Base-by-base conservation (phyloP, 1,140 invertebrate genomes). In the Zaprionus taronus region DNA sequence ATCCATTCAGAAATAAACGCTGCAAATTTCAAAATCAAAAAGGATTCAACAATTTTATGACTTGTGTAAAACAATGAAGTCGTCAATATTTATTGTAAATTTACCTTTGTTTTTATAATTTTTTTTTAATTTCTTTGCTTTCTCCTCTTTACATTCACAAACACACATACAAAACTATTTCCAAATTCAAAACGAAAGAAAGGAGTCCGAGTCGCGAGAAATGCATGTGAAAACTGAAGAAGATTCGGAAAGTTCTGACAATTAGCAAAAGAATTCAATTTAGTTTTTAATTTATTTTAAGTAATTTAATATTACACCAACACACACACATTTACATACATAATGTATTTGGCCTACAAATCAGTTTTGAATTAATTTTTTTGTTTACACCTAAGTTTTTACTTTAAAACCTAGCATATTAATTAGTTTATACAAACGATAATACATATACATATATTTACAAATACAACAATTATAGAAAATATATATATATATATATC, bases 371-470 rank as follows among this genome's bases (percentile, higher is more conserved):
- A 72, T 69, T 62, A 36, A 62, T 71, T 71, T 74, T 47, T 64
- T 70, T 70, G 41, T 70, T 63, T 70, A 60, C 14, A 15, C 53
- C 24, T 75, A 71, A 75, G 58, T 64, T 75, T 17, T 17, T 17
- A 56, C 49, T 62, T 64, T 75, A 41, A 75, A 72, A 20, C 44
- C 4, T 70, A 76, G 61, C 55, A 76, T 61, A 72, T 66, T 44
- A 75, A 64, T 75, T 75, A 72, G 47, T 73, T 58, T 47, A 67
- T 56, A 74, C 47, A 60, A 47, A 22, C 44, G 28, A 76, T 76
- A 60, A 76, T 74, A 57, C 36, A 71, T 38, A 24, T 44, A 57
- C 41, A 44, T 65, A 34, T 53, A 64, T 71, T 71, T 71, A 65
- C 61, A 65, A 44, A 64, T 71, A 57, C 69, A 69, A 53, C 17